Evolutionary conservation across 2,888 invertebrate genomes (phyloP).

Genomic region (Conus canariensis): DNA sequence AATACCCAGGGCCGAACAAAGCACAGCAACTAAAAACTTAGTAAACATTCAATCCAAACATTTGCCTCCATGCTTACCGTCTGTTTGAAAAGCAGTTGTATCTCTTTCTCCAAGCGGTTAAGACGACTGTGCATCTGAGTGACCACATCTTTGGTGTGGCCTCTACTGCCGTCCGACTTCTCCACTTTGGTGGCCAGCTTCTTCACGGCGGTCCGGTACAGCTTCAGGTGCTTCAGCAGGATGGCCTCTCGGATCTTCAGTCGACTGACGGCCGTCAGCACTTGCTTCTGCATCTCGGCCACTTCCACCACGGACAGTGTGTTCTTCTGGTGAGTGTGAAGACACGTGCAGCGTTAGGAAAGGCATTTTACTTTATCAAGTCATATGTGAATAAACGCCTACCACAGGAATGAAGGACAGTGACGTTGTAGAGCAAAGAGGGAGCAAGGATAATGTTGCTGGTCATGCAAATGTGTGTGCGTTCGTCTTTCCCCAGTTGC

Average conservation of each 20-base stretch:
- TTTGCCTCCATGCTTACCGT: conserved; percentile 17
- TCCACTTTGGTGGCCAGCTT: conserved; percentile 29
- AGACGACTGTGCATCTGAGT: neutral
- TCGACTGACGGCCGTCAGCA: conserved; percentile 41
- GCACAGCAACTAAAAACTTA: neutral
- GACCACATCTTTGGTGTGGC: conserved; percentile 9
- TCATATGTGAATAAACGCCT: too few species aligned
- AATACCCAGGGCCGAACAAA: neutral
- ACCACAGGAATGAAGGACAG: too few species aligned
- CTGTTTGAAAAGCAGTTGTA: conserved; percentile 30
- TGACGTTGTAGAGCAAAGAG: too few species aligned
- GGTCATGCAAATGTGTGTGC: too few species aligned
- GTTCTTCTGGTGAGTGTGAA: neutral
- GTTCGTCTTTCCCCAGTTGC: too few species aligned
- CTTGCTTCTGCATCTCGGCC: conserved; percentile 47
- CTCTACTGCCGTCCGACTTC: neutral
- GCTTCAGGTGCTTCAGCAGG: conserved; percentile 40
- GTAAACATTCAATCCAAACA: neutral
- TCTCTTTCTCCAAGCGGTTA: conserved; percentile 20
- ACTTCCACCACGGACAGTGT: conserved; percentile 42
- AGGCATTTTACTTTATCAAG: too few species aligned
- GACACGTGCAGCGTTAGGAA: too few species aligned
- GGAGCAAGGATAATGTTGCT: too few species aligned
- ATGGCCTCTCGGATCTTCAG: conserved; percentile 42
- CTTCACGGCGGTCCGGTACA: conserved; percentile 38